Conservation (phyloP, 2,113 vertebrate genomes). For the Mirza zaza region DNA sequence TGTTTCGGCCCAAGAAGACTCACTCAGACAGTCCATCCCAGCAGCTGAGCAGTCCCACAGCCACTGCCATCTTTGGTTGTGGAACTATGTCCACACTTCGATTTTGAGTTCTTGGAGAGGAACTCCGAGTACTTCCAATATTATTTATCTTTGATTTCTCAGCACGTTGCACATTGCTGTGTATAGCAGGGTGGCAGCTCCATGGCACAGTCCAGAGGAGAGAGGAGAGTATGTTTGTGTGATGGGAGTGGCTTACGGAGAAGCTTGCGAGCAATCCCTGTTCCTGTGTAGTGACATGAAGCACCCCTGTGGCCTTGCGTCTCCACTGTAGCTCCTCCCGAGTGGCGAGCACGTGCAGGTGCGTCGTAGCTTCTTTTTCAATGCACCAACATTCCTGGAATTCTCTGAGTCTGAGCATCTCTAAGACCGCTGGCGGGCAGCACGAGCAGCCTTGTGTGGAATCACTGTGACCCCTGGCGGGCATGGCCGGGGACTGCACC, state of each 20-base stretch:
- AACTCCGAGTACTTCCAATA: neutral
- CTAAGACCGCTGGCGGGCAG: neutral
- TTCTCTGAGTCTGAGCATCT: neutral
- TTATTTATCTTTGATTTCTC: neutral
- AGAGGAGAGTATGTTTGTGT: neutral
- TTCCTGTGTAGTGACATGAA: neutral
- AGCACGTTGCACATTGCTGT: neutral
- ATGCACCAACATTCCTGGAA: neutral
- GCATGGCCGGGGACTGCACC: neutral
- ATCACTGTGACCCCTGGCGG: slow-evolving; percentile 47
- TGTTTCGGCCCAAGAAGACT: neutral
- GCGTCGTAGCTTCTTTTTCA: neutral
- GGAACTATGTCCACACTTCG: neutral
- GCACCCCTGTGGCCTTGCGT: neutral
- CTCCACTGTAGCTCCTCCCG: neutral
- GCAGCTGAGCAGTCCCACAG: neutral
- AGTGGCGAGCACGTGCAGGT: neutral
- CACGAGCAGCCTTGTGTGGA: neutral
- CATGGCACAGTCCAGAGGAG: neutral
- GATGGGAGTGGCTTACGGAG: no score
- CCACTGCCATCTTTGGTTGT: neutral
- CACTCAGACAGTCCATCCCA: neutral
- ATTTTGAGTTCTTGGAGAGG: neutral
- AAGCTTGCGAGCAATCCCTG: neutral
- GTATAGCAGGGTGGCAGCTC: neutral